Conservation (phyloP, 2,888 invertebrate genomes). For the Dasypogon diadema region DNA sequence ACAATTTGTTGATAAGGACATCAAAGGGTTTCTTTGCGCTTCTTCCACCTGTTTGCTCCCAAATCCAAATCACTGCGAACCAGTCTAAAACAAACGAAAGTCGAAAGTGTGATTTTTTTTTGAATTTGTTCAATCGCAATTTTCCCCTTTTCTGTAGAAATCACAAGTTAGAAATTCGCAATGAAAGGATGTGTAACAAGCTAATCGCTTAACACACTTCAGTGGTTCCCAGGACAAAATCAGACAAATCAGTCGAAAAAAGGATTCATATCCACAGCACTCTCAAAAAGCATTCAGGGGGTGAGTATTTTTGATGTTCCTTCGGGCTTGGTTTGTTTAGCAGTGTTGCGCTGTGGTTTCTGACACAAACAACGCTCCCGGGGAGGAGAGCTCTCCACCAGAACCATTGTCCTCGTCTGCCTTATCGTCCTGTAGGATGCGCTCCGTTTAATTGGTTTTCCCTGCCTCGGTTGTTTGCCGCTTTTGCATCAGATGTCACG, state of each 20-base stretch:
- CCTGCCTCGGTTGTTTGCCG: constrained; percentile 35
- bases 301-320: constrained; percentile 52
- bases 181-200: constrained; percentile 42
- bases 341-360: constrained; percentile 27
- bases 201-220: constrained; percentile 54
- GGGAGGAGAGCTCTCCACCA: neutral
- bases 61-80: neutral
- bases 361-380: constrained; percentile 25
- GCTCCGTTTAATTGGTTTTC: constrained; percentile 54
- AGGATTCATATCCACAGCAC: constrained; percentile 49
- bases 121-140: constrained; percentile 34
- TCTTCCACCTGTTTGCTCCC: constrained; percentile 1
- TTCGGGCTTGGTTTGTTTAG: constrained; percentile 51
- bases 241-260: constrained; percentile 47
- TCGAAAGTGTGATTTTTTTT: constrained; percentile 33
- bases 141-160: constrained; percentile 38
- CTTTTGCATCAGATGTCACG: constrained; percentile 17
- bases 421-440: neutral
- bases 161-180: neutral
- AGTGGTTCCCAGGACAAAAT: constrained; percentile 47
- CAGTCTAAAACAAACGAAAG: neutral
- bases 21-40: constrained; percentile 3
- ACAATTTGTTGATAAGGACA: too few species aligned
- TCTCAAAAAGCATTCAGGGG: constrained; percentile 3
- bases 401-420: constrained; percentile 33